Evolutionary conservation across 1,140 invertebrate species (phyloP).

Genomic region (Nylanderia fulva): DNA sequence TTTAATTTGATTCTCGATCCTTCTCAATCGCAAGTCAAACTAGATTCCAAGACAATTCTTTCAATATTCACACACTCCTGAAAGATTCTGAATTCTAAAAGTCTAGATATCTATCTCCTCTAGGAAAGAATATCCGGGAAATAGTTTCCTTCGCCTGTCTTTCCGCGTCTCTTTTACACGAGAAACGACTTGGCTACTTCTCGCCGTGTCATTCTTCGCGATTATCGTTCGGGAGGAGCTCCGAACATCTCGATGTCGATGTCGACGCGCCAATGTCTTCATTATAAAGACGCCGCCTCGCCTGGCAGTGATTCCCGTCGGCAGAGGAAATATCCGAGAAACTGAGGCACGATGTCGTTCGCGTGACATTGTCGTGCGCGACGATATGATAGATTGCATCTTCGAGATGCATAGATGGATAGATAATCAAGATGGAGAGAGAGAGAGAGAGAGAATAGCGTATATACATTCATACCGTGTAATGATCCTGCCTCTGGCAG

Average conservation of each 20-base stretch:
- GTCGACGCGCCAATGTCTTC: conserved; percentile 51
- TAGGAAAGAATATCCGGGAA: conserved; percentile 23
- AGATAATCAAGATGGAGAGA: neutral
- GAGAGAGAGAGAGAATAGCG: neutral
- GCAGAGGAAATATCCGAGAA: conserved; percentile 30
- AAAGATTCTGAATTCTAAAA: neutral
- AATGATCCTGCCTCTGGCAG: conserved; percentile 1
- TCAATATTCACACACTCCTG: neutral
- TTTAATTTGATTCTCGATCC: too few species aligned
- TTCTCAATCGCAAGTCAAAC: neutral
- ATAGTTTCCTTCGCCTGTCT: conserved; percentile 4
- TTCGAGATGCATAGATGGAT: conserved; percentile 35
- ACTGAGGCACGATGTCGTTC: conserved; percentile 25
- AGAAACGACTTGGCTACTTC: conserved; percentile 16
- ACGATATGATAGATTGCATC: conserved; percentile 59
- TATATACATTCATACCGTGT: neutral
- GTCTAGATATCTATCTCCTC: neutral
- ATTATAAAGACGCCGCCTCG: conserved; percentile 51
- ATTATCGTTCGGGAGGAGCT: neutral
- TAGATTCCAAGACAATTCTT: neutral
- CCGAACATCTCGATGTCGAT: conserved; percentile 45
- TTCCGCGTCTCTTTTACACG: neutral
- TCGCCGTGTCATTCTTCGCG: conserved; percentile 33
- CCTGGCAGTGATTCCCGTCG: conserved; percentile 25
- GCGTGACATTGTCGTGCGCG: conserved; percentile 26